These are phyloP conservation scores for Rambutsinella grinnellia DNA, from an alignment of 2,888 invertebrate genomes.

Conservation along the genomic window DNA sequence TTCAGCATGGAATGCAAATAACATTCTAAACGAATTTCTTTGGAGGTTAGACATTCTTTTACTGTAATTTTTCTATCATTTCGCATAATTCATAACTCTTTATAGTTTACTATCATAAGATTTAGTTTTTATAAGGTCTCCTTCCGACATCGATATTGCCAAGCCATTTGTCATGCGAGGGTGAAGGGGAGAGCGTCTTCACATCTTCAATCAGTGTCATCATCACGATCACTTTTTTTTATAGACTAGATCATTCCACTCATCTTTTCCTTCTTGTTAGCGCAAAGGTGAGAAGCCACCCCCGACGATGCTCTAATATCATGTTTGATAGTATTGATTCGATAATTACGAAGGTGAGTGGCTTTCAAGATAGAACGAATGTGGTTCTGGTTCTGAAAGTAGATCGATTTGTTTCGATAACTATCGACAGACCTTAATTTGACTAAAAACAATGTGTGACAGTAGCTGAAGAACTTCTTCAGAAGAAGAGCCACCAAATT, in stretches of 20 bases:
- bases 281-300: background rate
- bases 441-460: background rate
- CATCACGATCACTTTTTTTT: constrained; percentile 18
- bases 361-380: constrained; percentile 24
- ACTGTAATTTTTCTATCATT: background rate
- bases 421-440: constrained; percentile 11
- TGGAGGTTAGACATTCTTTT: background rate
- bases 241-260: background rate
- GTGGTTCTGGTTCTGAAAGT: constrained; percentile 42
- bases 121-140: constrained; percentile 8
- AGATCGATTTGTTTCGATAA: constrained; percentile 36
- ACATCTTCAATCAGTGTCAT: constrained; percentile 40
- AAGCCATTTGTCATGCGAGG: too few relatives aligned
- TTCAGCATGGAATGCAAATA: background rate
- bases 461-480: background rate
- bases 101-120: background rate
- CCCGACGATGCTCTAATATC: background rate
- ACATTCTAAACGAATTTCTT: background rate
- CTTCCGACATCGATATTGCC: constrained; percentile 29
- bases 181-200: too few relatives aligned
- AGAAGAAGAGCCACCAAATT: constrained; percentile 3
- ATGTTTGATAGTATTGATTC: constrained; percentile 21
- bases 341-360: constrained; percentile 43
- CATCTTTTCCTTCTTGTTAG: background rate
- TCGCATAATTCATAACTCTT: background rate